These are phyloP conservation scores for Polyommatus iphigenia DNA, from an alignment of 2,888 invertebrate species.

Conservation along the genomic window DNA sequence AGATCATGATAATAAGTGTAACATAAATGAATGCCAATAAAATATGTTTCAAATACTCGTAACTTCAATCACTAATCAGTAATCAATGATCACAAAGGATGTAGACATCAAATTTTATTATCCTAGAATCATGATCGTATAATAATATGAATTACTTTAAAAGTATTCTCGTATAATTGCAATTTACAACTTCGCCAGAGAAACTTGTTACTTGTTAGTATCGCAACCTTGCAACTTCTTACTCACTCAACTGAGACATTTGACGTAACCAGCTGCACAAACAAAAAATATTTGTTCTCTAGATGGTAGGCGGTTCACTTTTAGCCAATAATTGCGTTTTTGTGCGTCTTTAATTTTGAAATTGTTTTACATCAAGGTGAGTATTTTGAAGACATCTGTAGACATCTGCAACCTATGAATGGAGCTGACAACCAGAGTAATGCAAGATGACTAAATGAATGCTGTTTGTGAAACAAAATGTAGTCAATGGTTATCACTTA, in stretches of 20 bases:
- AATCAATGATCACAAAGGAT: too few species aligned
- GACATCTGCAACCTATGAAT: neutral
- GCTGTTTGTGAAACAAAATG: neutral
- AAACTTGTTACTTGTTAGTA: slow-evolving; percentile 16
- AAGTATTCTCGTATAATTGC: neutral
- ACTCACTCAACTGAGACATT: slow-evolving; percentile 15
- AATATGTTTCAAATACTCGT: too few species aligned
- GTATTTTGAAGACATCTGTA: neutral
- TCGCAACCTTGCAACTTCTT: slow-evolving; percentile 22
- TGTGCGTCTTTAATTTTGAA: neutral
- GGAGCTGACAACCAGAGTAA: too few species aligned
- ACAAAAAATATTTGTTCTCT: slow-evolving; percentile 20
- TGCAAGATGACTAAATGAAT: neutral
- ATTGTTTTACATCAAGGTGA: neutral
- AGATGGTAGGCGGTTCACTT: slow-evolving; percentile 13
- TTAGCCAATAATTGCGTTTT: neutral
- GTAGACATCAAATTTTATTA: neutral
- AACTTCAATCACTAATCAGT: too few species aligned
- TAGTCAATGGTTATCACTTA: neutral
- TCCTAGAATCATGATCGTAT: neutral
- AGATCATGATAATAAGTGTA: too few species aligned
- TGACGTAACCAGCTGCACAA: slow-evolving; percentile 21
- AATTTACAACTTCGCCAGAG: neutral
- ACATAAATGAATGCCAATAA: too few species aligned
- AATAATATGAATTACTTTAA: neutral